Base-by-base conservation (phyloP, 2,888 invertebrate genomes). In the Tromatobia lineatoria region DNA sequence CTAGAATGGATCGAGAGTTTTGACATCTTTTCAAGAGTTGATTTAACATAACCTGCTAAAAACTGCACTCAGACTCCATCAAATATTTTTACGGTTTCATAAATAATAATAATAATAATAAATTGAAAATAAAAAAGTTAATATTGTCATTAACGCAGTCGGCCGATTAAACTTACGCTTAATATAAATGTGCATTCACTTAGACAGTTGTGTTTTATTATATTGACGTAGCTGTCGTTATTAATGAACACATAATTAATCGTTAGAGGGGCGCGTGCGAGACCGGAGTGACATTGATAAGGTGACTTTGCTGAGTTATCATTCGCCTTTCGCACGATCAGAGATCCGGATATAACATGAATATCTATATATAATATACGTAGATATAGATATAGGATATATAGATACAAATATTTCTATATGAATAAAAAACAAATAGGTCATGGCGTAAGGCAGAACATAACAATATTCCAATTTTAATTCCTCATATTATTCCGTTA, bases 191-290 rank as follows among this genome's bases (percentile, higher is more conserved):
- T 45, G 45, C 8, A 66, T 66, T 66, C 25, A 8, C 34, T 52
- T 34, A 1, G 20, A 13, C 64, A 64, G 34, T 75, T 20, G 47
- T 15, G 50, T 64, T 47, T 50, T n/a, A 38, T 29, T 75, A 8
- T 38, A 64, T 64, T 23, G 25, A 64, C 47, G 15, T 18, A 23
- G 74, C 38, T 38, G 50, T 75, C 74, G 50, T 64, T 64, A 47
- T 47, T 75, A 64, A 50, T 75, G 74, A 64, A 23, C 74, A 11
- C 15, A 23, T 52, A 34, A 77, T 69, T 29, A 34, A 77, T 77
- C 59, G 50, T 20, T 50, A 13, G 6, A 29, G 69, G 69, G 59
- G 59, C 47, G 69, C 54, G 34, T 75, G 50, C 47, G n/a, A 42
- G 42, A 57, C 42, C 10, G 20, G 57, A 57, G 20, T 59, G 69